A percentile compares a stretch with the other conserved stretches of the same genome.
Evolutionary conservation across 2,113 vertebrate species (phyloP).

Genomic region (Macroglossus sobrinus): DNA sequence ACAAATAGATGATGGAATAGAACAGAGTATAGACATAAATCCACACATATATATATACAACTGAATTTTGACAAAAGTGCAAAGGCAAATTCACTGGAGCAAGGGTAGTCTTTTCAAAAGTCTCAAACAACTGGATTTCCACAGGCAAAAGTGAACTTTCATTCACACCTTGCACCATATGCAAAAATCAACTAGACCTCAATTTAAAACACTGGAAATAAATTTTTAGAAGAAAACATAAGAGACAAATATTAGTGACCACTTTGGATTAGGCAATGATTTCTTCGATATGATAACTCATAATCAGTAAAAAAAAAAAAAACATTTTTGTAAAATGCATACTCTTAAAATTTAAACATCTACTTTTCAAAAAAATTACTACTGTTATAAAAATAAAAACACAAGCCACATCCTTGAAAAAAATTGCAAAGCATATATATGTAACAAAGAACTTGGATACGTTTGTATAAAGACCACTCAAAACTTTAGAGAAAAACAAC

Average conservation of each 20-base stretch:
- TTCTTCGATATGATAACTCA: not conserved
- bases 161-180: not conserved
- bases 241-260: not conserved
- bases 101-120: not conserved
- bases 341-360: not conserved
- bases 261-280: not conserved
- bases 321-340: not conserved
- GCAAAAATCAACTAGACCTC: not conserved
- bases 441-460: not conserved
- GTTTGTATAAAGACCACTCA: not conserved
- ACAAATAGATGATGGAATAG: not conserved
- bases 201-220: not conserved
- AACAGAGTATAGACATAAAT: not conserved
- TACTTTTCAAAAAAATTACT: not conserved
- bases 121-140: not conserved
- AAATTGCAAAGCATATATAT: not conserved
- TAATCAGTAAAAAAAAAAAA: not conserved
- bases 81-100: not conserved
- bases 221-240: not conserved
- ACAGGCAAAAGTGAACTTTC: not conserved
- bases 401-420: not conserved
- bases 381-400: not conserved
- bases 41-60: not conserved
- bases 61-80: not conserved
- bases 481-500: not conserved